Percentiles rank a stretch among this genome's conserved stretches.
These are phyloP conservation scores for Cairina moschata DNA, from an alignment of 2,113 vertebrate species.

Conservation along the genomic window DNA sequence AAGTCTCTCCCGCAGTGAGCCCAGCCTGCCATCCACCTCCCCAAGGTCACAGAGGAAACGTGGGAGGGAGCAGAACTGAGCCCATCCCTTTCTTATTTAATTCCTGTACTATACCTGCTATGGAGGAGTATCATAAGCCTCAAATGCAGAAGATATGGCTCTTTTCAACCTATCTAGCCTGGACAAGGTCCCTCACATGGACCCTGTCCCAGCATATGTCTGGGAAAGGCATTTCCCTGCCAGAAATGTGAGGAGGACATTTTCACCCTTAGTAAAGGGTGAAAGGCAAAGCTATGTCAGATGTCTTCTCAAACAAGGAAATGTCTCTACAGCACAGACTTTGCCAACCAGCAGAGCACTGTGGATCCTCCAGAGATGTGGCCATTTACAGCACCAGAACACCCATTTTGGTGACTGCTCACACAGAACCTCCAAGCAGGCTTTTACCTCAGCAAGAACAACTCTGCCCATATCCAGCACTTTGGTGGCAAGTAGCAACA, in stretches of 20 bases:
- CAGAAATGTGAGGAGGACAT: accelerated
- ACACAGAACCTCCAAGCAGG: neutral
- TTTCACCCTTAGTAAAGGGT: neutral
- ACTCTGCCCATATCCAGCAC: neutral
- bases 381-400: neutral
- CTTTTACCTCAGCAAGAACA: neutral
- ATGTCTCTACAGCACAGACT: neutral
- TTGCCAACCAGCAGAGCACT: neutral
- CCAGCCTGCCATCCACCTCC: neutral
- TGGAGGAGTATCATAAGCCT: neutral
- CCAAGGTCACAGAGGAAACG: neutral
- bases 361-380: neutral
- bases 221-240: neutral
- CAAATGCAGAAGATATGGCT: neutral
- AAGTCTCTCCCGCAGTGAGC: neutral
- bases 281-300: neutral
- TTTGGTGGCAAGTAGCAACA: neutral
- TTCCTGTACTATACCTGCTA: neutral
- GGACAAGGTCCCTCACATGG: neutral
- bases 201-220: neutral
- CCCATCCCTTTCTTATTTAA: accelerated
- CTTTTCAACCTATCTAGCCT: neutral
- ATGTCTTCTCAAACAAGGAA: neutral
- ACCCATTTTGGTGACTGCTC: neutral
- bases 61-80: neutral